These are phyloP conservation scores for Malacosoma neustria DNA, from an alignment of 2,888 invertebrate genomes.

Conservation along the genomic window DNA sequence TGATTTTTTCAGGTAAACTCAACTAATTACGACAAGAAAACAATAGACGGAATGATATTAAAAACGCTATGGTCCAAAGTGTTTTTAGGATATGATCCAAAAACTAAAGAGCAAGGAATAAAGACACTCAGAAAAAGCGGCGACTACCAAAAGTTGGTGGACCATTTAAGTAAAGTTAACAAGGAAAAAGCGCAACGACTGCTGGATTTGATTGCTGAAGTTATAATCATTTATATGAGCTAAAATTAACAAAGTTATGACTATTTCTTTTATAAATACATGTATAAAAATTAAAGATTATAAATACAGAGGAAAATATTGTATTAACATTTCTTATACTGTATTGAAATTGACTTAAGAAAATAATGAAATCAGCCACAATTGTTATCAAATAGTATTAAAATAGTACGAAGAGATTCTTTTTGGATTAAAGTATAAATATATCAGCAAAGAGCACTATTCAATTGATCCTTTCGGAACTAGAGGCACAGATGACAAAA, in stretches of 20 bases:
- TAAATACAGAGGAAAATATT: too few species aligned
- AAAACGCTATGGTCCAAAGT: conserved; percentile 57
- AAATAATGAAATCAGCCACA: too few species aligned
- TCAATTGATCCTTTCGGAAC: too few species aligned
- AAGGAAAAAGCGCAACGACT: conserved; percentile 41
- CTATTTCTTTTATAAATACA: not conserved
- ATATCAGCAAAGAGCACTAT: too few species aligned
- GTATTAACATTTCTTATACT: too few species aligned
- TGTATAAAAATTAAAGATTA: too few species aligned
- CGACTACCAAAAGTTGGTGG: conserved; percentile 44
- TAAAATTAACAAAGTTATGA: conserved; percentile 11
- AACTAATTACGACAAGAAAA: conserved; percentile 33
- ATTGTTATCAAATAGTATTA: too few species aligned
- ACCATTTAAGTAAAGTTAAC: conserved; percentile 35
- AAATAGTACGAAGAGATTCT: too few species aligned
- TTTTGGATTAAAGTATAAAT: too few species aligned
- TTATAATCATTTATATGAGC: conserved; percentile 40
- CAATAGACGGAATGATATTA: conserved; percentile 49
- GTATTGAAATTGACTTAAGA: too few species aligned
- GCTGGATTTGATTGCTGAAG: conserved; percentile 38
- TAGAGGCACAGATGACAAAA: too few species aligned
- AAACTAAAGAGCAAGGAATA: conserved; percentile 43
- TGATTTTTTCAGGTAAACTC: conserved; percentile 29
- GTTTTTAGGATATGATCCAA: conserved; percentile 34
- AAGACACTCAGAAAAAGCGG: conserved; percentile 32